Evolutionary conservation across 2,797 vertebrate genomes (phyloP).

Genomic region (Hephaestus fuliginosus): DNA sequence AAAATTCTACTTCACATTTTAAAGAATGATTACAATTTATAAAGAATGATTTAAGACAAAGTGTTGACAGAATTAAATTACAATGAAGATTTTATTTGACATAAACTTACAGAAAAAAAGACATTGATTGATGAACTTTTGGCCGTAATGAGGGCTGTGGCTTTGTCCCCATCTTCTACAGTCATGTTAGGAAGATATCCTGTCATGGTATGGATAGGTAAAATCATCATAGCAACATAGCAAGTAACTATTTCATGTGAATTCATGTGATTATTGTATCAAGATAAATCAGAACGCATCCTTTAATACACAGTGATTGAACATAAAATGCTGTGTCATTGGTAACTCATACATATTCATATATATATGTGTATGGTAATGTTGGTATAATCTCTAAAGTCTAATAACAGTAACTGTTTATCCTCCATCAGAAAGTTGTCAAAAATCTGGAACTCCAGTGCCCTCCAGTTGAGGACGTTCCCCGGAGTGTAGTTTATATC

Average conservation of each 20-base stretch:
- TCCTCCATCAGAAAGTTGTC: constrained; percentile 58
- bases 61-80: too few species aligned
- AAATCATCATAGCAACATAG: not conserved
- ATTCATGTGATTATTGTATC: not conserved
- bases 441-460: constrained; percentile 44
- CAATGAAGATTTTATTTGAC: too few species aligned
- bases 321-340: not conserved
- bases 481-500: constrained; percentile 54
- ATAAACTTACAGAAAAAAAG: too few species aligned
- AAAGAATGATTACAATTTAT: too few species aligned
- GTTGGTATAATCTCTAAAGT: not conserved
- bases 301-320: not conserved
- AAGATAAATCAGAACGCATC: not conserved
- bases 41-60: too few species aligned
- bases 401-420: constrained; percentile 33
- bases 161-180: not conserved
- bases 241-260: not conserved
- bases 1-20: too few species aligned
- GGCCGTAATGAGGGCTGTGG: too few species aligned
- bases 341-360: not conserved
- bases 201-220: too few species aligned
- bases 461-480: constrained; percentile 68
- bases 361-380: too few species aligned
- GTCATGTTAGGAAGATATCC: not conserved
- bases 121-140: too few species aligned